Evolutionary conservation across 1,140 invertebrate genomes (phyloP), one percentile per base, ranked within the genome.

Genomic region (Monochamus saltuarius): DNA sequence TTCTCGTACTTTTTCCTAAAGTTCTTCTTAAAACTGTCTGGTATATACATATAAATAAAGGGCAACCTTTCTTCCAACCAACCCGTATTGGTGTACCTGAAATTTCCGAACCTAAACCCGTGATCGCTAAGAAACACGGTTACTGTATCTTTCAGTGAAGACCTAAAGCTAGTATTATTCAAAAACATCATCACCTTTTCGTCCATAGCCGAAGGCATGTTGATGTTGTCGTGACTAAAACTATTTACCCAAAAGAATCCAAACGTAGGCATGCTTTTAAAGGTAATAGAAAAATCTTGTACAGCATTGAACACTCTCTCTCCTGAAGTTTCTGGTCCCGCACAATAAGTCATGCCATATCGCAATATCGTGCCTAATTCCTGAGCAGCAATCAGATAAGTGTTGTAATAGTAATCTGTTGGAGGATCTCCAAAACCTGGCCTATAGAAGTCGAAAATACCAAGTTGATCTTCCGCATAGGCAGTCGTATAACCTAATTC

Each of bases 51-150:
- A 61, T 85, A 89, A 22, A 91, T 77, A 73, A 91, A 89, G 1
- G 93, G 93, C 16, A 95, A 73, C 40, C 91, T 74, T 72, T 94
- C 91, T 71, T 95, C 93, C 46, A 93, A 83, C 79, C 89, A 90
- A 0, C 92, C 92, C 8, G 84, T 81, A 59, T 85, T 82, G 0
- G 87, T 88, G 38, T 84, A 74, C 38, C 89, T 77, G 42, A 91
- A 84, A 35, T 81, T 73, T 0, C 92, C 92, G 70, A 85, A 92
- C 11, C 92, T 74, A 67, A 91, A 85, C 0, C 94, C 93, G 73
- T 95, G 93, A 71, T 97, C 93, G 68, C 91, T 92, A 58, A 92
- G 78, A 22, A 94, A 85, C 0, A 95, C 70, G 60, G 84, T 73
- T 39, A 81, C 76, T 0, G 84, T 82, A 56, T 64, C 40, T 0